Percentiles rank a stretch among this genome's conserved stretches.
Evolutionary conservation across 2,113 vertebrate species (phyloP).

Genomic region (Orthonyx spaldingii): DNA sequence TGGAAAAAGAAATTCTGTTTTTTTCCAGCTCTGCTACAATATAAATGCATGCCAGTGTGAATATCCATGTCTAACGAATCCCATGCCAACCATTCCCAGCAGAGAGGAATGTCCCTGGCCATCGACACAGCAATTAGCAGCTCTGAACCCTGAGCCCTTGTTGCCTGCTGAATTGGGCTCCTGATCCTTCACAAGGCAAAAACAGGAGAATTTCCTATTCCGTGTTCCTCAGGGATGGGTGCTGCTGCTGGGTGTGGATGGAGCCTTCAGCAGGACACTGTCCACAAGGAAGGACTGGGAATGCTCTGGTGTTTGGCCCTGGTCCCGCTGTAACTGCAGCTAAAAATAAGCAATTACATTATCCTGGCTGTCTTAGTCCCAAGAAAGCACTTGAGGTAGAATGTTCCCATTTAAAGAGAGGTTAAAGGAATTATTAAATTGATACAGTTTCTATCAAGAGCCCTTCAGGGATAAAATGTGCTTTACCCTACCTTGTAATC

Average conservation of each 20-base stretch:
- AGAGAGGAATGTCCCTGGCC: neutral
- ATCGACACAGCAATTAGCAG: neutral
- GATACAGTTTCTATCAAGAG: neutral
- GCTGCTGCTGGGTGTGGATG: neutral
- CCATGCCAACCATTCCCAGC: neutral
- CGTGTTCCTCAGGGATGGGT: neutral
- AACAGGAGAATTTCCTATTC: neutral
- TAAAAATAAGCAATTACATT: neutral
- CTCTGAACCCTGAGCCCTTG: neutral
- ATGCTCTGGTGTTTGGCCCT: fast-evolving
- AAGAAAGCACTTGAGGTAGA: neutral
- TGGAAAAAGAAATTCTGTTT: neutral
- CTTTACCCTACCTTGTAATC: fast-evolving
- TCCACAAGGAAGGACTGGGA: neutral
- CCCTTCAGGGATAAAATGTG: neutral
- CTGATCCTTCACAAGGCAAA: neutral
- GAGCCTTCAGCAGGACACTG: neutral
- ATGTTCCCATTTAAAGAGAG: neutral
- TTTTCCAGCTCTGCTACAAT: neutral
- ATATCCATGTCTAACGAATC: neutral
- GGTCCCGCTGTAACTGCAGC: neutral
- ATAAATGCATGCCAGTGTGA: neutral
- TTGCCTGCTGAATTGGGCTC: neutral
- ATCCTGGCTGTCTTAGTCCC: neutral
- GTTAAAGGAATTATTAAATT: neutral